These are phyloP conservation scores for Brachyalestes nurse DNA, from an alignment of 2,797 vertebrate genomes.

Conservation along the genomic window DNA sequence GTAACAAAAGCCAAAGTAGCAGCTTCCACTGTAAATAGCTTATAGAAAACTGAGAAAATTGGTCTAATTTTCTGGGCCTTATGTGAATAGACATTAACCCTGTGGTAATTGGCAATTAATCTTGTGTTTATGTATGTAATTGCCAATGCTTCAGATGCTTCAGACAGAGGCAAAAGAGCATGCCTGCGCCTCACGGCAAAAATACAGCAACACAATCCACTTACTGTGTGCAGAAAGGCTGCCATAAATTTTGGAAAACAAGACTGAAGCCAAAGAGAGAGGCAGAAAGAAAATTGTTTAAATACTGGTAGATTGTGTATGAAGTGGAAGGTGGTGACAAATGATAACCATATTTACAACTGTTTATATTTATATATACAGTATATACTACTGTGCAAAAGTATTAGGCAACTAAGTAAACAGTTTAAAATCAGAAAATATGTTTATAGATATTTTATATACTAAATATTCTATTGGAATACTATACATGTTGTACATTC, in stretches of 20 bases:
- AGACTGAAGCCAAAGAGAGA: too few relatives aligned
- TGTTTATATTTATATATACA: not conserved
- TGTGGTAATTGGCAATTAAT: slow-evolving; percentile 17
- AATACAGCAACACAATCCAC: not conserved
- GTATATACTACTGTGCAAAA: not conserved
- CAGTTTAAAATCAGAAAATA: too few relatives aligned
- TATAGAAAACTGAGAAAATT: not conserved
- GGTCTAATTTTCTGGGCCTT: not conserved
- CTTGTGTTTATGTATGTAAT: slow-evolving; percentile 3
- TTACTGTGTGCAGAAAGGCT: not conserved
- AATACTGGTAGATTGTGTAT: not conserved
- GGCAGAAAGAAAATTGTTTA: not conserved
- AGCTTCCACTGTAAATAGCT: not conserved
- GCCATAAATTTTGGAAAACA: not conserved
- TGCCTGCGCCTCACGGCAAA: not conserved
- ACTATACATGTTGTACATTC: too few relatives aligned
- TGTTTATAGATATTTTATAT: too few relatives aligned
- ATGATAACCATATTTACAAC: not conserved
- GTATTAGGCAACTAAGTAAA: not conserved
- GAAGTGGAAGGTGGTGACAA: not conserved
- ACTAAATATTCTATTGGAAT: too few relatives aligned
- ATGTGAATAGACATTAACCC: not conserved
- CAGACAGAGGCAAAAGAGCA: not conserved
- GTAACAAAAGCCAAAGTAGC: not conserved
- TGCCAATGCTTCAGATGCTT: not conserved